A percentile compares a stretch with the other conserved stretches of the same genome.
phyloP scores from a whole-genome alignment of 2,888 invertebrate genomes.

The Plebejus argus region DNA sequence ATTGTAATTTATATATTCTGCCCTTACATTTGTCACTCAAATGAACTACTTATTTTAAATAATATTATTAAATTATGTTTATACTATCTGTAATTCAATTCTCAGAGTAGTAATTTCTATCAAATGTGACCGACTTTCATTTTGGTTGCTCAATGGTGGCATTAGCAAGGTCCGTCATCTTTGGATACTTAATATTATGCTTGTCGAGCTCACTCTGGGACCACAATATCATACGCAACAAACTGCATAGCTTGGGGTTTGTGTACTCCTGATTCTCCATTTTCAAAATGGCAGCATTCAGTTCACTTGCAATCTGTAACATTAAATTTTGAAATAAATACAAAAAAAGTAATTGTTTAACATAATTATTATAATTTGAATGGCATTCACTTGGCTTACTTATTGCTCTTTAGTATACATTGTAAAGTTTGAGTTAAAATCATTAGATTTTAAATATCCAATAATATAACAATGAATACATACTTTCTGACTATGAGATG shows the following conservation, averaged over 20 bases:
- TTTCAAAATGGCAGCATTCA: constrained; percentile 98
- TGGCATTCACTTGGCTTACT: too few species aligned
- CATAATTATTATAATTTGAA: neutral
- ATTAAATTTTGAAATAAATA: neutral
- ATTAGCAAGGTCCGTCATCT: constrained; percentile 95
- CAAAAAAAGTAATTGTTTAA: neutral
- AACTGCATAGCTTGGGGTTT: constrained; percentile 93
- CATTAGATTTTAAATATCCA: too few species aligned
- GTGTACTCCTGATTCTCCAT: constrained; percentile 95
- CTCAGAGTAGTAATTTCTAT: constrained; percentile 36
- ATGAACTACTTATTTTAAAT: constrained; percentile 22
- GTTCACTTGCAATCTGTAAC: constrained; percentile 93
- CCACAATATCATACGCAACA: constrained; percentile 96
- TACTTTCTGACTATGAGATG: constrained; percentile 96
- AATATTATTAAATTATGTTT: neutral
- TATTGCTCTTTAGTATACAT: too few species aligned
- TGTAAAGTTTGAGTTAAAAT: too few species aligned
- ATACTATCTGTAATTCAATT: constrained; percentile 9
- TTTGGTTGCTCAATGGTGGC: constrained; percentile 90
- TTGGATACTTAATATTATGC: constrained; percentile 96
- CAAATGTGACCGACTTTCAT: constrained; percentile 54
- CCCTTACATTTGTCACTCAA: neutral
- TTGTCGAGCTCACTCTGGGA: constrained; percentile 97
- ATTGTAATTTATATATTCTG: neutral
- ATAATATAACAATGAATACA: constrained; percentile 7